Conservation (phyloP, 2,113 vertebrate genomes). For the Castor canadensis region DNA sequence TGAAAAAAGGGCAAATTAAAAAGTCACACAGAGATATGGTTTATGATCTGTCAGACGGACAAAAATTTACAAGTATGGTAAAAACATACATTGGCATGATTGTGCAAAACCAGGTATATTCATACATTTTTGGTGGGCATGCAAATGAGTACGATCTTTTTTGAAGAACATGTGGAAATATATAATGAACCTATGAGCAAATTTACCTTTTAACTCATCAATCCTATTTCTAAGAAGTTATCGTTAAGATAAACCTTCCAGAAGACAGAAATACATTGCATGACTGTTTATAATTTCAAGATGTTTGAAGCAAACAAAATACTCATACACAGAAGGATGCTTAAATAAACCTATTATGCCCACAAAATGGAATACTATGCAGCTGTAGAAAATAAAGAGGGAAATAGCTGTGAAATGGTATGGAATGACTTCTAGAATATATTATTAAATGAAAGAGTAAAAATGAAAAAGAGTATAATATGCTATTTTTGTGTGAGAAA, state of each 20-base stretch:
- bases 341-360: not conserved
- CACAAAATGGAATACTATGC: not conserved
- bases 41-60: not conserved
- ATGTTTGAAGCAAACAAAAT: not conserved
- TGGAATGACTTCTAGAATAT: not conserved
- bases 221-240: too few relatives aligned
- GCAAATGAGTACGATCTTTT: not conserved
- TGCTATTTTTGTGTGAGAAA: not conserved
- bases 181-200: not conserved
- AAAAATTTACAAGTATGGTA: not conserved
- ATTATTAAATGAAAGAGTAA: not conserved
- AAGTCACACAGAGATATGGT: not conserved
- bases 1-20: not conserved
- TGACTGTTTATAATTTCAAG: not conserved
- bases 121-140: not conserved
- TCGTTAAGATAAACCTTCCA: not conserved
- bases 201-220: not conserved
- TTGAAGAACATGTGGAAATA: not conserved
- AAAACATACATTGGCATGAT: not conserved
- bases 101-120: not conserved
- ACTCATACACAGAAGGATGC: not conserved
- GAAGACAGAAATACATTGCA: not conserved
- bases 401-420: not conserved
- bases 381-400: not conserved
- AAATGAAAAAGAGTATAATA: not conserved